Evolutionary conservation across 2,113 vertebrate species (phyloP), one percentile per base, ranked within the genome.

Genomic region (Nycticorax nycticorax): DNA sequence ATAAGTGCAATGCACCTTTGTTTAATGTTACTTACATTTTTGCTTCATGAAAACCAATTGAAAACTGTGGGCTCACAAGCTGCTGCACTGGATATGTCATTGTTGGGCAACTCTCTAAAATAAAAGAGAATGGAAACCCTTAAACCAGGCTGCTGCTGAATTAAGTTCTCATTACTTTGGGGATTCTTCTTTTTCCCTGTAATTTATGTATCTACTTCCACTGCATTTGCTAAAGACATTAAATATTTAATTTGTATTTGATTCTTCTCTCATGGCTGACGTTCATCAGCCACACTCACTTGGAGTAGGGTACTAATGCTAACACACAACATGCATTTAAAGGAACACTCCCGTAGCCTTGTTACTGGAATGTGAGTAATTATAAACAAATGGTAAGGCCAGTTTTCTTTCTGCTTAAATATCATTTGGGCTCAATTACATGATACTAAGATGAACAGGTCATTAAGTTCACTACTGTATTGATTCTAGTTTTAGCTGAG

Each of bases 371-470:
- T 52, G 43, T 91, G 79, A 97, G 78, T 56, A 94, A 96, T 93
- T 96, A 94, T 86, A 94, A 97, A 90, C 88, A 95, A 97, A 94
- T 2, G 1, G 3, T 88, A 88, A 96, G 66, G 69, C 32, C 75
- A 86, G 77, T 55, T 90, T 95, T 90, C 50, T 52, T 88, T 90
- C 78, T 84, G 63, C 41, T 90, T 90, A 96, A 80, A 74, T 90
- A 78, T 91, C 11, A 68, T 95, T 96, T 95, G 90, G 47, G 68
- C 35, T 92, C 93, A 96, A 93, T 96, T 97, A 97, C 73, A 77
- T 55, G 75, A 80, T 30, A 56, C 60, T 67, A 88, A 93, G 89
- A 85, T 66, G 91, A 95, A 39, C 68, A 93, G 84, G 48, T 94
- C 64, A 55, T 96, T 96, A 92, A 82, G 91, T 91, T 95, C 2